Percentiles rank a stretch among this genome's conserved stretches.
These are phyloP conservation scores for Drosophila testacea DNA, from an alignment of 2,888 invertebrate species.

Conservation along the genomic window DNA sequence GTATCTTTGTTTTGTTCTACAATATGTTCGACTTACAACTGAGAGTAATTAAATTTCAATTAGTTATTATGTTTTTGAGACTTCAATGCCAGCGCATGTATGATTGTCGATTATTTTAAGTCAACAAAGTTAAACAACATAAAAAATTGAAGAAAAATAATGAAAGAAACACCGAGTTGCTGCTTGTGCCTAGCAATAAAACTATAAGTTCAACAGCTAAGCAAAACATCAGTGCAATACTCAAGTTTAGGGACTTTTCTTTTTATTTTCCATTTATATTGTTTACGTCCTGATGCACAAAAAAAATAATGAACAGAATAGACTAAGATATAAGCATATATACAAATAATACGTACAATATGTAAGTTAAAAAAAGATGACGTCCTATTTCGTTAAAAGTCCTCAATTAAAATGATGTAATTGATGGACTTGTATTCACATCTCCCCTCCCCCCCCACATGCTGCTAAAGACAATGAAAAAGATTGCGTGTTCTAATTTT, in stretches of 20 bases:
- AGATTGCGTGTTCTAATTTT: conserved; percentile 22
- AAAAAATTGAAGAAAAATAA: neutral
- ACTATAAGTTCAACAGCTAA: conserved; percentile 37
- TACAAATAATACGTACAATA: conserved; percentile 7
- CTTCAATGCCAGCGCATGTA: neutral
- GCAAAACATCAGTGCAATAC: conserved; percentile 39
- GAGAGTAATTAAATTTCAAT: conserved; percentile 18
- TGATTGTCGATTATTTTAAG: conserved; percentile 2
- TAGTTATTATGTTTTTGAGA: conserved; percentile 13
- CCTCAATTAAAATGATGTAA: conserved; percentile 5
- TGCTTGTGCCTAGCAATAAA: conserved; percentile 24
- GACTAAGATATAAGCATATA: conserved; percentile 16
- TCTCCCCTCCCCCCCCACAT: neutral
- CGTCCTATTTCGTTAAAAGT: conserved; percentile 11
- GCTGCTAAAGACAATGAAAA: conserved; percentile 38
- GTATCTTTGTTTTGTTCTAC: neutral
- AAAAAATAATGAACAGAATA: conserved; percentile 28
- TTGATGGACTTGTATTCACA: conserved; percentile 12
- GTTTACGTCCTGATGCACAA: conserved; percentile 33
- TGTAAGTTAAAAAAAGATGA: conserved; percentile 7
- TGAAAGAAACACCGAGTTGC: conserved; percentile 7
- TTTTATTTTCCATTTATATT: neutral
- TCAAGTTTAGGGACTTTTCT: conserved; percentile 21
- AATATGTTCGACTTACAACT: neutral
- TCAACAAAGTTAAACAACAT: too few species aligned